Conservation (phyloP, 2,888 invertebrate species). For the Lordiphosa fenestrarum region DNA sequence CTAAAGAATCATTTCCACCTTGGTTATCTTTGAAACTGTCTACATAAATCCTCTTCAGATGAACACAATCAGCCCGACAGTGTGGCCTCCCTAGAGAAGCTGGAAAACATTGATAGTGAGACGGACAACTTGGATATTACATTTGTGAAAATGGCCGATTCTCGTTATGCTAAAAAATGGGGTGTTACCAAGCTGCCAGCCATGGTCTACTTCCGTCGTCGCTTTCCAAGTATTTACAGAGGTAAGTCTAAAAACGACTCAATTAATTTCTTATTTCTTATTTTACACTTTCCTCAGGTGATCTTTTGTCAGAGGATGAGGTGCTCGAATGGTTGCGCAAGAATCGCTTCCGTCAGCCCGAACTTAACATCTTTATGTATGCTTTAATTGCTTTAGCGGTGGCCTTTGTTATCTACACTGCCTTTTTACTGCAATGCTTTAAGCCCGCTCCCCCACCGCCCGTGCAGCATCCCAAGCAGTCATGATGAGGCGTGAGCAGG, state of each 20-base stretch:
- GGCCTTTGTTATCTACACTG: constrained; percentile 93
- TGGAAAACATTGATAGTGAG: constrained; percentile 97
- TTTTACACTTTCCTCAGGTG: constrained; percentile 82
- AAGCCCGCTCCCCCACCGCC: constrained; percentile 86
- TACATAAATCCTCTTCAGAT: constrained; percentile 81
- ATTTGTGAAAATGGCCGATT: constrained; percentile 96
- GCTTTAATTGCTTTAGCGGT: constrained; percentile 91
- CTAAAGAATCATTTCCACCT: not conserved
- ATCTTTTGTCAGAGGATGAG: constrained; percentile 90
- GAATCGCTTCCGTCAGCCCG: constrained; percentile 95
- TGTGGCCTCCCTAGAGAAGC: constrained; percentile 88
- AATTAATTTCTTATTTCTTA: no score
- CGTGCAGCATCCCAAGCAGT: constrained; percentile 79
- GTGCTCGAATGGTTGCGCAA: constrained; percentile 96
- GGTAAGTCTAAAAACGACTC: constrained; percentile 81
- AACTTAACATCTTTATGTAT: constrained; percentile 96
- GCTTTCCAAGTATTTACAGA: constrained; percentile 96
- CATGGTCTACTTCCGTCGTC: constrained; percentile 93
- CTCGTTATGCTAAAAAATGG: constrained; percentile 95
- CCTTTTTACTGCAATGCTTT: constrained; percentile 94
- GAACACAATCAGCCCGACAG: constrained; percentile 91
- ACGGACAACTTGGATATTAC: constrained; percentile 96
- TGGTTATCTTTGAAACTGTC: not conserved
- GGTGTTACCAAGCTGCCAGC: constrained; percentile 95
- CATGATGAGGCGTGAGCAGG: constrained; percentile 58